These are phyloP conservation scores for Platorchestia sp. DNA, from an alignment of 1,140 invertebrate genomes.

Conservation along the genomic window DNA sequence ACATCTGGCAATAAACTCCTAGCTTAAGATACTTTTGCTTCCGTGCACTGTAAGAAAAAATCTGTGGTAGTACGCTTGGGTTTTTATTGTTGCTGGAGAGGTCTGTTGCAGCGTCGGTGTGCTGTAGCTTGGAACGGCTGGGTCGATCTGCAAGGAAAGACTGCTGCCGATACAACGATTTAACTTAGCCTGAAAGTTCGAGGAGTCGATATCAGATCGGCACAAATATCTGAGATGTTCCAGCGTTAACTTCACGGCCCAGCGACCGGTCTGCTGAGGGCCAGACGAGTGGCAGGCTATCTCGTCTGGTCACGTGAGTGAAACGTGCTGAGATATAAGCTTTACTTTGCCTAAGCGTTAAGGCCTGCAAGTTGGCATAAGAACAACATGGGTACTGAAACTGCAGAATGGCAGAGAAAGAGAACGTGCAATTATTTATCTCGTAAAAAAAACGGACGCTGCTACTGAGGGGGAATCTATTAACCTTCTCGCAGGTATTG, in stretches of 20 bases:
- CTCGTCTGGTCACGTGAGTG: neutral
- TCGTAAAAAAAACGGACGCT: neutral
- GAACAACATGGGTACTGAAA: neutral
- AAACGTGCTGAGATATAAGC: neutral
- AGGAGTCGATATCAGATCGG: neutral
- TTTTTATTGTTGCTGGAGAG: neutral
- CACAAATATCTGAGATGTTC: neutral
- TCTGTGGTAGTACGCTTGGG: neutral
- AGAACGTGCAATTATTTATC: neutral
- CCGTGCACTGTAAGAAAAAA: neutral
- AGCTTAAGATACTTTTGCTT: neutral
- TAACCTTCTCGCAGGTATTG: neutral
- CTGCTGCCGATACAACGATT: constrained; percentile 6
- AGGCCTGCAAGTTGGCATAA: neutral
- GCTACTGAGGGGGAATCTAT: neutral
- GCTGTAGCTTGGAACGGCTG: neutral
- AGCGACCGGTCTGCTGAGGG: neutral
- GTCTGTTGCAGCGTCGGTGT: neutral
- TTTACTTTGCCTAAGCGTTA: neutral
- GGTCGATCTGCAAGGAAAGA: neutral
- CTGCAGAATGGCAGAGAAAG: neutral
- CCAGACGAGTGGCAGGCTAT: neutral
- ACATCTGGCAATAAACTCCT: constrained; percentile 7
- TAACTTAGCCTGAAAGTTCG: neutral
- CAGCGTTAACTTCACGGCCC: neutral